A percentile compares a stretch with the other conserved stretches of the same genome.
These are phyloP conservation scores for Zaprionus obscuricornis DNA, from an alignment of 2,888 invertebrate species.

Conservation along the genomic window DNA sequence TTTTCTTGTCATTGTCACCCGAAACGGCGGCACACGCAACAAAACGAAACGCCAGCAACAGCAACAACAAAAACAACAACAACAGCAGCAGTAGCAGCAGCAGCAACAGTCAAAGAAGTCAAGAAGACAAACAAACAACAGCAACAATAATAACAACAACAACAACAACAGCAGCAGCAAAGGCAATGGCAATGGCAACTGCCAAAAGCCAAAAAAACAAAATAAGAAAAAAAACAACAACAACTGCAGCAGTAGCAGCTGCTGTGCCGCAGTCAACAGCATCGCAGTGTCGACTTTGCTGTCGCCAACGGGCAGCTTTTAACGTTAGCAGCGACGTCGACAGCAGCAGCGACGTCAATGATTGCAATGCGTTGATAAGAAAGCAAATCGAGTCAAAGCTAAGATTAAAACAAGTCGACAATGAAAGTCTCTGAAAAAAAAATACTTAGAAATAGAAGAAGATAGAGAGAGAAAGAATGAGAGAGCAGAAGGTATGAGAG, in stretches of 20 bases:
- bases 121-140: conserved; percentile 30
- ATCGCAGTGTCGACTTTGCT: conserved; percentile 7
- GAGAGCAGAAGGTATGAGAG: no score
- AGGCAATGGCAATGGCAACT: no score
- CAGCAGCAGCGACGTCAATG: conserved; percentile 19
- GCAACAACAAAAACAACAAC: background rate
- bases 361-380: conserved; percentile 42
- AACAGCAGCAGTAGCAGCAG: conserved; percentile 13
- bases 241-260: conserved; percentile 2
- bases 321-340: conserved; percentile 15
- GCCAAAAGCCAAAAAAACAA: conserved; percentile 42
- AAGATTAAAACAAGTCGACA: background rate
- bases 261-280: conserved; percentile 1
- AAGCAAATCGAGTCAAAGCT: background rate
- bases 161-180: conserved; percentile 23
- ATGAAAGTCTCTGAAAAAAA: background rate
- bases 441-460: background rate
- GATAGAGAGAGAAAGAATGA: no score
- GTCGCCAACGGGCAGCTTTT: conserved; percentile 4
- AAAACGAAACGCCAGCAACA: conserved; percentile 36
- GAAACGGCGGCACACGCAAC: conserved; percentile 62
- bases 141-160: conserved; percentile 18
- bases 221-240: conserved; percentile 44
- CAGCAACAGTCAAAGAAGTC: conserved; percentile 22
- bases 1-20: conserved; percentile 71